Conservation (phyloP, 2,113 vertebrate species). For the Choloepus hoffmanni region DNA sequence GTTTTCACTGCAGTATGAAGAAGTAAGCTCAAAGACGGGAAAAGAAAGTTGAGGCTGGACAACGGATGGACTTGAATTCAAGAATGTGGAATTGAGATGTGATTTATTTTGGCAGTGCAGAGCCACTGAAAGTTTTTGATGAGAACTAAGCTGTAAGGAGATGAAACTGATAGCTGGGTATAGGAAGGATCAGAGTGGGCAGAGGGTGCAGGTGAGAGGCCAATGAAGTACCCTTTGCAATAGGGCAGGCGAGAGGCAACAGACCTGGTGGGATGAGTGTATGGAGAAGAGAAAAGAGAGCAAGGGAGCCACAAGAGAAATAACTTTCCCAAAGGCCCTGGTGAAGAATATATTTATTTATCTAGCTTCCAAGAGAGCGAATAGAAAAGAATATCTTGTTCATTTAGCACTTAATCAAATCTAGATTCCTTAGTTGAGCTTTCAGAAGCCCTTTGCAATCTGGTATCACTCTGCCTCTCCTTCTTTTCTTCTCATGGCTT, state of each 20-base stretch:
- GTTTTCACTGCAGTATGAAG: background rate
- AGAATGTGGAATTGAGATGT: slow-evolving; percentile 20
- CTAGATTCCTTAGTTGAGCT: slow-evolving; percentile 25
- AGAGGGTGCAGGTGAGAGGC: background rate
- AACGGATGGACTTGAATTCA: background rate
- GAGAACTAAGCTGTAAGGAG: background rate
- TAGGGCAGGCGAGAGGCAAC: background rate
- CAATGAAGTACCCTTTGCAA: background rate
- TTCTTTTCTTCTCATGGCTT: background rate
- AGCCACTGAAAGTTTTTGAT: background rate
- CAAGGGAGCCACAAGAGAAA: background rate
- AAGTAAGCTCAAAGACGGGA: background rate
- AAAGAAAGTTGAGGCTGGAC: background rate
- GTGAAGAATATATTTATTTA: slow-evolving; percentile 2
- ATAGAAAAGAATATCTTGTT: slow-evolving; percentile 34
- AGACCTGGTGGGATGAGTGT: background rate
- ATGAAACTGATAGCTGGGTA: background rate
- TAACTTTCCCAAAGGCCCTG: background rate
- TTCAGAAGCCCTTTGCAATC: slow-evolving; percentile 38
- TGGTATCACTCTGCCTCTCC: background rate
- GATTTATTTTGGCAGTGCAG: background rate
- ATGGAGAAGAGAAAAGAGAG: background rate
- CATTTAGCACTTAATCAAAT: slow-evolving; percentile 48
- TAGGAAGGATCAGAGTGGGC: background rate
- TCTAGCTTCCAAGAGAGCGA: background rate